A percentile compares a stretch with the other conserved stretches of the same genome.
Evolutionary conservation across 2,888 invertebrate species (phyloP).

Genomic region (Blomia tropicalis): DNA sequence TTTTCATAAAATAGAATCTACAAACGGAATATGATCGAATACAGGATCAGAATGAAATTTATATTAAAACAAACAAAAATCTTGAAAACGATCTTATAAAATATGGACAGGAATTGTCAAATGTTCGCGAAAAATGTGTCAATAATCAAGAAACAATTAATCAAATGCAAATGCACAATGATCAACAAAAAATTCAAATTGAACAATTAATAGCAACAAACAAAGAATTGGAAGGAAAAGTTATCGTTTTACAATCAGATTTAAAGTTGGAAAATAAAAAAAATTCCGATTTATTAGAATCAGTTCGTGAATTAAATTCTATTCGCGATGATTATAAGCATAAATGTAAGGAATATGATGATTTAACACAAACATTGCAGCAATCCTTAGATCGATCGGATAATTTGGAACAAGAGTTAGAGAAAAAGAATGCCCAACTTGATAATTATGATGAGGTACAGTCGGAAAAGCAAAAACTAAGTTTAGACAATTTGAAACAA

Average conservation of each 20-base stretch:
- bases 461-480: neutral
- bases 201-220: neutral
- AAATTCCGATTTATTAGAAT: neutral
- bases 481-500: constrained; percentile 8
- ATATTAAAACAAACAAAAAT: constrained; percentile 3
- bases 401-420: neutral
- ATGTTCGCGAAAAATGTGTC: constrained; percentile 11
- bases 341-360: constrained; percentile 15
- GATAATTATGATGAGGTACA: neutral
- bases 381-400: neutral
- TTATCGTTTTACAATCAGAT: constrained; percentile 21
- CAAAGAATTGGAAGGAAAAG: constrained; percentile 22
- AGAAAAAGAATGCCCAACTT: neutral
- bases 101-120: constrained; percentile 1
- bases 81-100: constrained; percentile 16
- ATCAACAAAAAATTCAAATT: neutral
- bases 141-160: constrained; percentile 18
- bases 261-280: constrained; percentile 3
- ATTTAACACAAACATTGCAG: constrained; percentile 16
- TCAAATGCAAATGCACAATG: neutral
- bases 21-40: constrained; percentile 25
- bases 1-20: neutral
- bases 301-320: constrained; percentile 6
- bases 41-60: constrained; percentile 20
- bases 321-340: constrained; percentile 12